Conservation (phyloP, 1,140 invertebrate genomes). For the Neodiprion pinetum region DNA sequence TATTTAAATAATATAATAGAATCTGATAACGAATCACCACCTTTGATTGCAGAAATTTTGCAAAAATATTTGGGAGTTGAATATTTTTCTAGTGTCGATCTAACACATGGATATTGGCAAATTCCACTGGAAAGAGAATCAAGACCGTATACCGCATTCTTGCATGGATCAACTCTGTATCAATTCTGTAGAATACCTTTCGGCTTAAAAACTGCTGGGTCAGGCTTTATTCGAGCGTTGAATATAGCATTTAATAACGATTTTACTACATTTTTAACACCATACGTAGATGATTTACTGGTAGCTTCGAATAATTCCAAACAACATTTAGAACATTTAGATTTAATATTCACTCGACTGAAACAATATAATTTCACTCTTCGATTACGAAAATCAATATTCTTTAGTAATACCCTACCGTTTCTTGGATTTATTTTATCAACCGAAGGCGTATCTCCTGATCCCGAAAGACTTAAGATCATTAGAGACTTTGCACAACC, state of each 20-base stretch:
- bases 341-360: slow-evolving; percentile 13
- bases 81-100: slow-evolving; percentile 39
- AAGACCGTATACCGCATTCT: slow-evolving; percentile 42
- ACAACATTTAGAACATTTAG: slow-evolving; percentile 30
- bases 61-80: slow-evolving; percentile 3
- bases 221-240: slow-evolving; percentile 36
- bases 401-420: slow-evolving; percentile 11
- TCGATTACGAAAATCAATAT: slow-evolving; percentile 20
- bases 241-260: slow-evolving; percentile 9
- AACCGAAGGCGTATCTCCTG: slow-evolving; percentile 23
- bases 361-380: slow-evolving; percentile 21
- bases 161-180: slow-evolving; percentile 39
- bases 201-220: slow-evolving; percentile 42
- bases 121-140: slow-evolving; percentile 35
- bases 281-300: slow-evolving; percentile 26
- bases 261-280: slow-evolving; percentile 12
- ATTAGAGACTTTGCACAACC: slow-evolving; percentile 28
- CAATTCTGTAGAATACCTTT: slow-evolving; percentile 39
- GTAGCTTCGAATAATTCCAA: slow-evolving; percentile 25
- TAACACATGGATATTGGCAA: slow-evolving; percentile 48
- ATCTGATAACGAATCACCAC: slow-evolving; percentile 25
- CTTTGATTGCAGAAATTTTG: slow-evolving; percentile 24
- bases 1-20: slow-evolving; percentile 27
- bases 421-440: slow-evolving; percentile 27
- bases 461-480: slow-evolving; percentile 22